phyloP scores from a whole-genome alignment of 1,140 invertebrate genomes.

The Charaxes varanes region DNA sequence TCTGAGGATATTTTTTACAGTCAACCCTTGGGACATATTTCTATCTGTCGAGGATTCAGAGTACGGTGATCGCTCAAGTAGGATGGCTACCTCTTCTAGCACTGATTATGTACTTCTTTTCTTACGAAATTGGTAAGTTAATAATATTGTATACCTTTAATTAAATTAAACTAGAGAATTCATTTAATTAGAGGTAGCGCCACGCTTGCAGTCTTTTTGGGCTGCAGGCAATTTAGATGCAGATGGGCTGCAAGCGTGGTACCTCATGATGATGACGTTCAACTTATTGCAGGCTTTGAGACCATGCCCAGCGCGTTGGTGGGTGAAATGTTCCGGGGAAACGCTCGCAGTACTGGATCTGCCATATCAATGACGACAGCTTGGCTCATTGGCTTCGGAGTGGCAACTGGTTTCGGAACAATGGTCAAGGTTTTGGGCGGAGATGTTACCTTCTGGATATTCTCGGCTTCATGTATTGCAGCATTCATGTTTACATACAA shows the following conservation, averaged over 20 bases:
- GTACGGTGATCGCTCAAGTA: conserved; percentile 31
- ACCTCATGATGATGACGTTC: no score
- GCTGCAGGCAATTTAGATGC: no score
- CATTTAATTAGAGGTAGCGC: no score
- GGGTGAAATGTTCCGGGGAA: conserved; percentile 78
- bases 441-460: conserved; percentile 86
- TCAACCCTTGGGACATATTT: conserved; percentile 75
- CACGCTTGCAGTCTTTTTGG: no score
- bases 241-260: no score
- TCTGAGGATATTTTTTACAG: conserved; percentile 22
- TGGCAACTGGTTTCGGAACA: conserved; percentile 81
- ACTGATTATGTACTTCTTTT: conserved; percentile 79
- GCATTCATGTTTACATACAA: conserved; percentile 77
- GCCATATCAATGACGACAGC: conserved; percentile 80
- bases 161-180: no score
- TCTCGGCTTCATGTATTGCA: conserved; percentile 78
- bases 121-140: conserved; percentile 78
- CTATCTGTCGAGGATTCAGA: conserved; percentile 55
- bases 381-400: conserved; percentile 83
- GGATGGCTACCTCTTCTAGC: conserved; percentile 78
- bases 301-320: conserved; percentile 82
- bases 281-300: conserved; percentile 64
- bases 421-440: conserved; percentile 76
- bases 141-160: conserved; percentile 1
- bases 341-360: conserved; percentile 79